Evolutionary conservation across 2,797 vertebrate genomes (phyloP), one percentile per base, ranked within the genome.

Genomic region (Threskiornis aethiopicus): DNA sequence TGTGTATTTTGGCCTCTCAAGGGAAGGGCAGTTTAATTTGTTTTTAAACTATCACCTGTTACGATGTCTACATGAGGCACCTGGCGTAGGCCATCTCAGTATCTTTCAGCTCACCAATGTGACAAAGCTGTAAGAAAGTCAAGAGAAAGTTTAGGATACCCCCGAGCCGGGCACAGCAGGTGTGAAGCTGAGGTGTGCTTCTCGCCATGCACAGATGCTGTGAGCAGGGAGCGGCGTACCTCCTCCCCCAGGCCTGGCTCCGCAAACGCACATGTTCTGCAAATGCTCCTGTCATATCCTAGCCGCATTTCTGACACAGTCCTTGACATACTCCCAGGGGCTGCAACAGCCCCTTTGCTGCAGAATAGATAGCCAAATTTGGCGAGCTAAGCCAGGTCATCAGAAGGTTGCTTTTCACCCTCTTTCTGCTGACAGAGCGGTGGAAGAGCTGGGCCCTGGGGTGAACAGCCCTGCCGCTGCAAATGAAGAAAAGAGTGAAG

Each of bases 401-500:
- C 64, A 77, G 52, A 67, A 82, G 54, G 33, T 35, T 92, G 51
- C 35, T 94, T 69, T 75, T 46, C 33, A 64, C 28, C 26, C 9
- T 73, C 57, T 55, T 87, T 72, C 52, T 94, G 69, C 72, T 81
- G 84, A 94, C 51, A 46, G 54, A 39, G 78, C 2, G 6, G 58
- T 37, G 52, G 29, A 84, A 83, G 46, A 81, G 31, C 61, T 77
- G 35, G 35, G 51, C 55, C 22, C 13, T 61, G 41, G 37, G 3
- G 8, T 3, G 7, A 64, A 64, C 44, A 90, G 41, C 72, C 76
- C 11, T 55, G 44, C 20, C 64, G 67, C 31, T 94, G 90, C 67
- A 89, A 92, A 73, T 81, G 62, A 97, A 96, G 93, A 58, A 72
- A 41, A 87, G n/a, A 84, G 42, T 49, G 29, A 80, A 84, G 59